These are phyloP conservation scores for Capitulum mitella DNA, from an alignment of 2,888 invertebrate genomes.

Conservation along the genomic window DNA sequence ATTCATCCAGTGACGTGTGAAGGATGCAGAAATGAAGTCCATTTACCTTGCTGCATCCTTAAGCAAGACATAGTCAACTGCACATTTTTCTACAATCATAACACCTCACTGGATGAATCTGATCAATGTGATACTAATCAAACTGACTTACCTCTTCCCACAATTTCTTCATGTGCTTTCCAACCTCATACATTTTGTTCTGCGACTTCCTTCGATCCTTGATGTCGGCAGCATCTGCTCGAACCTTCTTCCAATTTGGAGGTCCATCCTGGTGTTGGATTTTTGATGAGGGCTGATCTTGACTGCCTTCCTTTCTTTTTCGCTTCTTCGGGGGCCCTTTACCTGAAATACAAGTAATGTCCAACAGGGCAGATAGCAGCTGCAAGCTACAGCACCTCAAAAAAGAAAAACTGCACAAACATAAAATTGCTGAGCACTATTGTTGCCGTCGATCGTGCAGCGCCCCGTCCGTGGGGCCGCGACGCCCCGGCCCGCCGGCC, in stretches of 20 bases:
- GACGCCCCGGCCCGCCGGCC: too few species aligned
- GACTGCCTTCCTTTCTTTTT: not conserved
- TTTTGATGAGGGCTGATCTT: not conserved
- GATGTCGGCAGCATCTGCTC: not conserved
- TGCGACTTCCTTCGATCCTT: not conserved
- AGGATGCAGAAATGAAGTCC: too few species aligned
- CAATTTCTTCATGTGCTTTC: constrained; percentile 32
- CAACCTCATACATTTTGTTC: constrained; percentile 27
- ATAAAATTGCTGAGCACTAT: too few species aligned
- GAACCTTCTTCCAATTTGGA: not conserved
- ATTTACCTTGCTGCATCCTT: too few species aligned
- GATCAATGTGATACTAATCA: constrained; percentile 29
- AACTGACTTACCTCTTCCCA: constrained; percentile 33
- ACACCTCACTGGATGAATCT: too few species aligned
- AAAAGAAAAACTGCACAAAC: too few species aligned
- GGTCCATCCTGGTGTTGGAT: not conserved
- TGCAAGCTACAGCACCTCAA: too few species aligned
- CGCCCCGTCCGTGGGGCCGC: too few species aligned
- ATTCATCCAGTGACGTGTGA: too few species aligned
- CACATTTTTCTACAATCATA: too few species aligned
- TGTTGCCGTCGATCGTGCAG: too few species aligned
- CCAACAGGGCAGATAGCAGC: not conserved
- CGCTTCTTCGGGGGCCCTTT: not conserved
- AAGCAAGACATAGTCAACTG: too few species aligned
- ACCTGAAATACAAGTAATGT: not conserved